Percentiles rank a stretch among this genome's conserved stretches.
Evolutionary conservation across 2,888 invertebrate species (phyloP).

Genomic region (Ditylenchus weischeri): DNA sequence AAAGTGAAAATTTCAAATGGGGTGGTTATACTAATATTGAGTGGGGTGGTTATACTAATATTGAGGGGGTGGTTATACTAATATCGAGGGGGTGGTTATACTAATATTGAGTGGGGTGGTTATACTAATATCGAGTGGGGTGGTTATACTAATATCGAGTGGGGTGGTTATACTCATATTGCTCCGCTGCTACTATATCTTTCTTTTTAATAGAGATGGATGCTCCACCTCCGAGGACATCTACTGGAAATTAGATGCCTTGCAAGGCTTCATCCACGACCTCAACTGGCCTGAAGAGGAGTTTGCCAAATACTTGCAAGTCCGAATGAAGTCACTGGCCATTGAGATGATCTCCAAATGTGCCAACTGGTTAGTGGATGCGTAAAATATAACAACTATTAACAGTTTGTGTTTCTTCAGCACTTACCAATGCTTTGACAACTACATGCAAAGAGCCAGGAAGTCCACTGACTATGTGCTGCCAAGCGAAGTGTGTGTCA

Average conservation of each 20-base stretch:
- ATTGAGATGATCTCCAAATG: conserved; percentile 94
- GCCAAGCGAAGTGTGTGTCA: conserved; percentile 95
- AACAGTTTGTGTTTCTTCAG: conserved; percentile 49
- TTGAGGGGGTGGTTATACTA: no score
- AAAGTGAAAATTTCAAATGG: no score
- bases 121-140: no score
- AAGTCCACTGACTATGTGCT: conserved; percentile 88
- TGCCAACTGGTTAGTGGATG: conserved; percentile 68
- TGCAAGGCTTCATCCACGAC: conserved; percentile 94
- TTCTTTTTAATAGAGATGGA: conserved; percentile 71
- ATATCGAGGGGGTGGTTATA: no score
- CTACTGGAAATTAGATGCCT: conserved; percentile 96
- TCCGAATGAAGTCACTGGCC: conserved; percentile 92
- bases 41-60: no score
- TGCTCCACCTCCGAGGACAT: conserved; percentile 97
- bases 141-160: no score
- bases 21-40: no score
- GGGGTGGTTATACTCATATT: no score
- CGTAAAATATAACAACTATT: not conserved
- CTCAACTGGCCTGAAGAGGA: conserved; percentile 98
- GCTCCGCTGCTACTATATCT: no score
- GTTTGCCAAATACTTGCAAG: conserved; percentile 90
- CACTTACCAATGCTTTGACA: conserved; percentile 71
- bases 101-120: no score
- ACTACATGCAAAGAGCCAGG: conserved; percentile 61